phyloP scores from a whole-genome alignment of 2,888 invertebrate genomes.

The Lobophora halterata region DNA sequence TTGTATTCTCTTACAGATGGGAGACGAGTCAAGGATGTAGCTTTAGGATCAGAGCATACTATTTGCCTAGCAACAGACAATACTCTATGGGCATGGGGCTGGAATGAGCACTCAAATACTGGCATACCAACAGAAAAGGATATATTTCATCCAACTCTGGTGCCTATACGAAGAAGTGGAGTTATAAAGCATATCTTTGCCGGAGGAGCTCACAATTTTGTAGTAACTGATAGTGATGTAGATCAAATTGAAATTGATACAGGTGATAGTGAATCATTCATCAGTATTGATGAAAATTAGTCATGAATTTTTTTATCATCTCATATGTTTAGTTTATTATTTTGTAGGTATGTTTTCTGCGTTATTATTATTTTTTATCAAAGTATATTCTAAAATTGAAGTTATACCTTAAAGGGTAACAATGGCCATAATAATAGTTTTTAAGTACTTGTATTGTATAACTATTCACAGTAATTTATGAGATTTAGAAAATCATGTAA shows the following conservation, averaged over 20 bases:
- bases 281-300: conserved; percentile 22
- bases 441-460: no score
- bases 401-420: no score
- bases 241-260: conserved; percentile 6
- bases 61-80: conserved; percentile 84
- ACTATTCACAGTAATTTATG: no score
- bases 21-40: conserved; percentile 77
- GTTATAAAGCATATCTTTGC: conserved; percentile 57
- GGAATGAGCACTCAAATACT: conserved; percentile 95
- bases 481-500: not conserved
- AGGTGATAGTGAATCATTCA: conserved; percentile 11
- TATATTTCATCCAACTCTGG: conserved; percentile 54
- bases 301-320: not conserved
- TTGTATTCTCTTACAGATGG: conserved; percentile 53
- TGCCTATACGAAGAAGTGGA: conserved; percentile 43
- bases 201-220: conserved; percentile 72
- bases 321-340: not conserved
- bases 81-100: conserved; percentile 89
- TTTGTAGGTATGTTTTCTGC: no score
- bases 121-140: conserved; percentile 75
- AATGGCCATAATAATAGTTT: no score
- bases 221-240: conserved; percentile 42
- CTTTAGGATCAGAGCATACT: conserved; percentile 90
- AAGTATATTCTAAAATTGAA: no score
- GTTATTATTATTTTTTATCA: no score